These are phyloP conservation scores for Passer domesticus DNA, from an alignment of 2,113 vertebrate species.

Conservation along the genomic window DNA sequence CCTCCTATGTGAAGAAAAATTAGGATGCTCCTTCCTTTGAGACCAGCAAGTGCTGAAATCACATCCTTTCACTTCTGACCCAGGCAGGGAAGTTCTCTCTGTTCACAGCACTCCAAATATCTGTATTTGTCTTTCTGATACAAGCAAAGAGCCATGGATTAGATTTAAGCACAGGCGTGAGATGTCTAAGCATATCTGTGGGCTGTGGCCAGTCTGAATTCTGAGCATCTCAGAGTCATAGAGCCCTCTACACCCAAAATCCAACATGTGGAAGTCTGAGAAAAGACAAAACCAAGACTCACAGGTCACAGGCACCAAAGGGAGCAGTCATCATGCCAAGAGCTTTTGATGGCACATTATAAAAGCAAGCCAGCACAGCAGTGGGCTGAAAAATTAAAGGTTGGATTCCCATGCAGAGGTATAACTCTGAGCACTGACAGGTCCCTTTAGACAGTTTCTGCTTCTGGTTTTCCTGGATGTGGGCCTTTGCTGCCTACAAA, in stretches of 20 bases:
- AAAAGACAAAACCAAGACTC: background rate
- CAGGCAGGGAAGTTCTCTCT: background rate
- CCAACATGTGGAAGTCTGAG: background rate
- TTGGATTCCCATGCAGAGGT: background rate
- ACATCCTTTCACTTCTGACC: background rate
- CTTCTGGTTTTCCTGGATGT: background rate
- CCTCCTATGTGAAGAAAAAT: background rate
- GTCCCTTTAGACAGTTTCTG: background rate
- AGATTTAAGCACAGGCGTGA: background rate
- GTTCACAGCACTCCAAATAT: background rate
- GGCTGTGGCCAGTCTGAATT: background rate
- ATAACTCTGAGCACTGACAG: background rate
- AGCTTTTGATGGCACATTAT: background rate
- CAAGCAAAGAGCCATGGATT: background rate
- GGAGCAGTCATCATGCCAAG: background rate
- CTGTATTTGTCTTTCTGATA: background rate
- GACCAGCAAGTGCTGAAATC: background rate
- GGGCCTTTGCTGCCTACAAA: background rate
- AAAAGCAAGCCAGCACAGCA: background rate
- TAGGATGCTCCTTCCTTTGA: background rate
- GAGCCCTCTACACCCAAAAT: background rate
- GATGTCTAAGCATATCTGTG: background rate
- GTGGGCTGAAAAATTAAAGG: background rate
- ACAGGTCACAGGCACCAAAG: background rate
- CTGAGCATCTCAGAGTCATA: background rate